A percentile compares a stretch with the other conserved stretches of the same genome.
Evolutionary conservation across 1,140 invertebrate species (phyloP).

Genomic region (Drosophila parvula): DNA sequence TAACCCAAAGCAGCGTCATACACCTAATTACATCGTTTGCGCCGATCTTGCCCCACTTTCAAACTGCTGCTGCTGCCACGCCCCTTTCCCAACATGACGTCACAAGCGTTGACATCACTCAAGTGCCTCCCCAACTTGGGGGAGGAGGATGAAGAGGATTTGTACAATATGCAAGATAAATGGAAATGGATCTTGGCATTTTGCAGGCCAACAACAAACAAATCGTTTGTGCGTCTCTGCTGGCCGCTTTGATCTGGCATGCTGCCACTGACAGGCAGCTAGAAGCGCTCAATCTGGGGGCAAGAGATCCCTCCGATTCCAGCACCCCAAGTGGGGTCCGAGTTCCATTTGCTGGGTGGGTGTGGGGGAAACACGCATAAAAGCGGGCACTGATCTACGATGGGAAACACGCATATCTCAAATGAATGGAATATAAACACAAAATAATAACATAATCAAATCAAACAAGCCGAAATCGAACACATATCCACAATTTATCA

Average conservation of each 20-base stretch:
- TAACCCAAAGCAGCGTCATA: conserved; percentile 49
- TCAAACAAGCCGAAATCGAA: conserved; percentile 59
- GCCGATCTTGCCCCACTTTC: conserved; percentile 66
- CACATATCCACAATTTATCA: conserved; percentile 40
- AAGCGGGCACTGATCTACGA: conserved; percentile 41
- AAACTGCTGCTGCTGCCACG: conserved; percentile 1
- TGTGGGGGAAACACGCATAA: conserved; percentile 21
- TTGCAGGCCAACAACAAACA: conserved; percentile 43
- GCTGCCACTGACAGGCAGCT: conserved; percentile 52
- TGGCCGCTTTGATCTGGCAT: conserved; percentile 64
- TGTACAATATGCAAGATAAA: conserved; percentile 12
- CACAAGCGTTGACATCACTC: conserved; percentile 63
- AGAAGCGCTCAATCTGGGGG: conserved; percentile 42
- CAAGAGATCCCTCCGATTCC: conserved; percentile 2
- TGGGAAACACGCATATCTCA: conserved; percentile 52
- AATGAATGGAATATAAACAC: conserved; percentile 68
- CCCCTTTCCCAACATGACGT: conserved; percentile 47
- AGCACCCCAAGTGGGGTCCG: conserved; percentile 23
- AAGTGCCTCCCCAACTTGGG: conserved; percentile 19
- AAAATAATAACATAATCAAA: conserved; percentile 79
- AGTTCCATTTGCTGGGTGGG: conserved; percentile 7
- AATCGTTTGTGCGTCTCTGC: conserved; percentile 30
- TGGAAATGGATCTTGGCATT: conserved; percentile 36
- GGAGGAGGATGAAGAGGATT: background rate
- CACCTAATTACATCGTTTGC: conserved; percentile 48